A percentile compares a stretch with the other conserved stretches of the same genome.
These are phyloP conservation scores for Odontesthes bonariensis DNA, from an alignment of 2,113 vertebrate species.

Conservation along the genomic window DNA sequence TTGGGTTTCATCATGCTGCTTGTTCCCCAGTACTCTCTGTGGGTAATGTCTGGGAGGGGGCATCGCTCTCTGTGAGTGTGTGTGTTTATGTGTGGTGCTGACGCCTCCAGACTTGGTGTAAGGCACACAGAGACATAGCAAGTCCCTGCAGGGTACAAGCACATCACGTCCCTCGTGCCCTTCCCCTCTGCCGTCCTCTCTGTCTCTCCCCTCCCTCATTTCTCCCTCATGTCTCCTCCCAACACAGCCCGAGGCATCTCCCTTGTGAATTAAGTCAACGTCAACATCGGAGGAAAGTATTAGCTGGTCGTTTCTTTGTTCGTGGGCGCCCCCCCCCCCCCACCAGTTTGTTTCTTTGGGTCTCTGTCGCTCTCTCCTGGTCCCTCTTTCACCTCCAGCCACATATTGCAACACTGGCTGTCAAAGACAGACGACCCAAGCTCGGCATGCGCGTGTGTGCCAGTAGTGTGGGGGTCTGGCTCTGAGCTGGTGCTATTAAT, in stretches of 20 bases:
- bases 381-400: slow-evolving; percentile 37
- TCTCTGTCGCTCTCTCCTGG: slow-evolving; percentile 31
- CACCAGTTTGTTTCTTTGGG: slow-evolving; percentile 3
- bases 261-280: slow-evolving; percentile 27
- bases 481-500: slow-evolving; percentile 92
- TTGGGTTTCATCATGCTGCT: slow-evolving; percentile 82
- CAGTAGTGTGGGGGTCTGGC: slow-evolving; percentile 64
- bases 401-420: slow-evolving; percentile 67
- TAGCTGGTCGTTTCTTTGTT: slow-evolving; percentile 12
- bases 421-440: slow-evolving; percentile 74
- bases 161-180: slow-evolving; percentile 31
- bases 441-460: slow-evolving; percentile 42
- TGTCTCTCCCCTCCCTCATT: background rate
- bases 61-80: background rate
- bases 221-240: slow-evolving; percentile 22
- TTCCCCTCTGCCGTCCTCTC: slow-evolving; percentile 21
- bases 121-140: slow-evolving; percentile 45
- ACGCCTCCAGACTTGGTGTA: slow-evolving; percentile 57
- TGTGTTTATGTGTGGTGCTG: slow-evolving; percentile 30
- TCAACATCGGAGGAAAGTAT: slow-evolving; percentile 34
- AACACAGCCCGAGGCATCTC: slow-evolving; percentile 24
- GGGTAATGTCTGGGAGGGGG: slow-evolving; percentile 43
- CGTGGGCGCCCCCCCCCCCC: background rate
- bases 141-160: slow-evolving; percentile 54
- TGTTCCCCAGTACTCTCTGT: slow-evolving; percentile 51